These are phyloP conservation scores for Sceloporus tristichus DNA, from an alignment of 2,113 vertebrate species.

Conservation along the genomic window DNA sequence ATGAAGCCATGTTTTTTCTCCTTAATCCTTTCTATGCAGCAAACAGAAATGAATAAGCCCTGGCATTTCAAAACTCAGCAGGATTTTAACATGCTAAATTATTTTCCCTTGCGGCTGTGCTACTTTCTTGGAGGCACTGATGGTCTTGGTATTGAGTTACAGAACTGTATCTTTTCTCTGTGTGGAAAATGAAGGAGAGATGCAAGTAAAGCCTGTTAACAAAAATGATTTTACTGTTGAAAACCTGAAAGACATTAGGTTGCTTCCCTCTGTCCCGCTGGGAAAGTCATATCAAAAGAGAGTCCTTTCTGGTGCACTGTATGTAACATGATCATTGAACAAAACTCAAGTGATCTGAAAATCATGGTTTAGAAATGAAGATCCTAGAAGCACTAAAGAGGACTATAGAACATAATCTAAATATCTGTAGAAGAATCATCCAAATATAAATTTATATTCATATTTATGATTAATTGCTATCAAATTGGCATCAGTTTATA, in stretches of 20 bases:
- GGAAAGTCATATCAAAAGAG: not conserved
- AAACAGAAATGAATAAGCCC: slow-evolving; percentile 8
- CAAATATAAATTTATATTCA: not conserved
- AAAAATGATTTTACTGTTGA: not conserved
- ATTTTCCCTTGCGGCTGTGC: not conserved
- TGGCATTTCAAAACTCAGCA: not conserved
- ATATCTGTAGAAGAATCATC: not conserved
- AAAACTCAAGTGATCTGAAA: not conserved
- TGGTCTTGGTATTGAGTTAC: not conserved
- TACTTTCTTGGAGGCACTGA: not conserved
- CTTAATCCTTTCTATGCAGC: not conserved
- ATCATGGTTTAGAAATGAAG: not conserved
- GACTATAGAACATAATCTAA: not conserved
- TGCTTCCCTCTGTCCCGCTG: not conserved
- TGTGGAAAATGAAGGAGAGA: not conserved
- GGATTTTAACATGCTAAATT: not conserved
- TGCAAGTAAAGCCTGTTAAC: not conserved
- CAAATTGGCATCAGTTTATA: no score
- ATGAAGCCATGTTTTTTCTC: not conserved
- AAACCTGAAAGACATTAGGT: not conserved
- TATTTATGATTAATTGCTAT: no score
- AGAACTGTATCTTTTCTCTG: not conserved
- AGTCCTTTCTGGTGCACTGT: no score
- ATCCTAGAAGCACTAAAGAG: not conserved
- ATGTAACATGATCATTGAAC: not conserved